Percentiles rank a stretch among this genome's conserved stretches.
phyloP scores from a whole-genome alignment of 2,797 vertebrate genomes.

The Pristis pectinata region DNA sequence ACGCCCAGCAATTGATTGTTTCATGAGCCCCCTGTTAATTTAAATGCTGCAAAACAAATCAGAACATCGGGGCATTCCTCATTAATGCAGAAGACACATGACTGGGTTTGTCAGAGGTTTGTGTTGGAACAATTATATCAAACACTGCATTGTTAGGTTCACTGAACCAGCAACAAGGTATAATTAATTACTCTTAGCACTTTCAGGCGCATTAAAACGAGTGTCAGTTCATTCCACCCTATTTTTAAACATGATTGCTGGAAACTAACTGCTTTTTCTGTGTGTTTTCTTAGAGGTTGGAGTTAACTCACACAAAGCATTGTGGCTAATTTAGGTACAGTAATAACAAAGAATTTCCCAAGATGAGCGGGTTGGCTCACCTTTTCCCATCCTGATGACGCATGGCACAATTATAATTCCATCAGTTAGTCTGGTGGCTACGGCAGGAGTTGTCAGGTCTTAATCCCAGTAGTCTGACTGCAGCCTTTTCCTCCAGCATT shows the following conservation, averaged over 20 bases:
- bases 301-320: background rate
- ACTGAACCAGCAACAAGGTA: background rate
- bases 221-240: background rate
- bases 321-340: background rate
- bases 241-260: background rate
- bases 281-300: background rate
- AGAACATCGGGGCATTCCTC: background rate
- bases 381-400: too few relatives aligned
- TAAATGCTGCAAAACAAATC: background rate
- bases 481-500: too few relatives aligned
- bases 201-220: background rate
- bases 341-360: too few relatives aligned
- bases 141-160: background rate
- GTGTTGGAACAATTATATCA: constrained; percentile 17
- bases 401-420: background rate
- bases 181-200: constrained; percentile 19
- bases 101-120: background rate
- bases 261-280: background rate
- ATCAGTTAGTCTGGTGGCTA: too few relatives aligned
- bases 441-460: too few relatives aligned
- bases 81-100: background rate
- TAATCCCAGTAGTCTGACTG: too few relatives aligned
- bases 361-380: too few relatives aligned
- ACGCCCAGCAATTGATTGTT: background rate
- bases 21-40: background rate